Conservation (phyloP, 2,888 invertebrate species). For the Adelphocoris suturalis region DNA sequence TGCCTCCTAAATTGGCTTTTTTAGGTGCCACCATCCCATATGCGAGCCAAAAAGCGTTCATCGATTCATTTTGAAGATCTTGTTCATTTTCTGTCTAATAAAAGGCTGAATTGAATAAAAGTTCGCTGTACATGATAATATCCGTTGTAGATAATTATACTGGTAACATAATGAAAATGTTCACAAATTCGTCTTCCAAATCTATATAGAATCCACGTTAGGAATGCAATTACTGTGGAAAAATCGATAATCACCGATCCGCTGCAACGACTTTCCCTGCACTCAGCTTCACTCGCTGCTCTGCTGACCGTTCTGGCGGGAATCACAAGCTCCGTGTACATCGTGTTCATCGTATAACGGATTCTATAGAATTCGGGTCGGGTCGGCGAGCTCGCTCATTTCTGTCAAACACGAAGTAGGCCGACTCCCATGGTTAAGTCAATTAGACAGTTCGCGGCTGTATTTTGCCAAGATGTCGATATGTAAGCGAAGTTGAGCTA, state of each 20-base stretch:
- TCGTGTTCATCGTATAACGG: conserved; percentile 28
- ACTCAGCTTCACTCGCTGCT: not conserved
- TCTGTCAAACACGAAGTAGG: conserved; percentile 14
- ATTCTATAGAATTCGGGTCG: conserved; percentile 24
- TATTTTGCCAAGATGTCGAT: not conserved
- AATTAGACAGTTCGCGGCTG: not conserved
- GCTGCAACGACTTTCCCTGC: conserved; percentile 42
- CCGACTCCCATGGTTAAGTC: not conserved
- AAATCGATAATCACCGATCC: conserved; percentile 1
- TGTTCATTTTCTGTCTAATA: too few relatives aligned
- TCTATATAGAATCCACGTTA: not conserved
- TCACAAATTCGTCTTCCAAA: too few relatives aligned
- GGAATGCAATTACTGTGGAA: conserved; percentile 5
- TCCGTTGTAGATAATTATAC: too few relatives aligned
- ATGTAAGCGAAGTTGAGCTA: too few relatives aligned
- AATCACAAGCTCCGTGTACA: conserved; percentile 25
- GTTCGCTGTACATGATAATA: too few relatives aligned
- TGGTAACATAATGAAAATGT: too few relatives aligned
- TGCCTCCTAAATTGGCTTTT: too few relatives aligned
- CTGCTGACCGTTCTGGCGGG: not conserved
- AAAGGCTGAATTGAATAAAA: too few relatives aligned
- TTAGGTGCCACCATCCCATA: too few relatives aligned
- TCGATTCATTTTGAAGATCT: too few relatives aligned
- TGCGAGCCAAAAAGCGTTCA: too few relatives aligned
- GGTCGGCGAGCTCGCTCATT: not conserved